Percentiles rank a stretch among this genome's conserved stretches.
phyloP scores from a whole-genome alignment of 2,797 vertebrate species.

The Onychomys torridus region DNA sequence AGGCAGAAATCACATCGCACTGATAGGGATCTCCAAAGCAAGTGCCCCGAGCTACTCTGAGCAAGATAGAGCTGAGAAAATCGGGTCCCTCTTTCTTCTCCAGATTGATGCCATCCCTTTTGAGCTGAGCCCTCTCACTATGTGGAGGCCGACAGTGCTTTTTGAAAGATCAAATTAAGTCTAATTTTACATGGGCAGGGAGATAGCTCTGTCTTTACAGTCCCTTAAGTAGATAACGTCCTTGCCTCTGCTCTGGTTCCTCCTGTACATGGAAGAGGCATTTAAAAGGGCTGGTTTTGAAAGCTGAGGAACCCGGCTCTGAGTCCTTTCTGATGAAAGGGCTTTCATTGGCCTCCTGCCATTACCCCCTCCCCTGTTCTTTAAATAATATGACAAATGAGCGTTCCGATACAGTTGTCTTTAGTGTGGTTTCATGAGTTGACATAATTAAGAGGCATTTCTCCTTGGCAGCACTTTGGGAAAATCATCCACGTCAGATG shows the following conservation, averaged over 20 bases:
- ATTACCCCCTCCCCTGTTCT: neutral
- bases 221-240: neutral
- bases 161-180: conserved; percentile 27
- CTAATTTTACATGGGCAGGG: conserved; percentile 52
- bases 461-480: conserved; percentile 56
- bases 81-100: neutral
- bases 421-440: conserved; percentile 67
- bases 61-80: neutral
- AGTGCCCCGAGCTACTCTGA: neutral
- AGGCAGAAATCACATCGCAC: neutral
- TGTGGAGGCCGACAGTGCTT: neutral
- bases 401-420: conserved; percentile 48
- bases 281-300: conserved; percentile 8
- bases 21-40: neutral
- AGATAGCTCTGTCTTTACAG: neutral
- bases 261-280: neutral
- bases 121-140: neutral
- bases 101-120: neutral
- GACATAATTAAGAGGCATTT: conserved; percentile 73
- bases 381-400: conserved; percentile 65
- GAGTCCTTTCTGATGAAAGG: conserved; percentile 5
- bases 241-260: conserved; percentile 3
- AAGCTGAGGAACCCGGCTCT: neutral
- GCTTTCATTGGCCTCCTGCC: conserved; percentile 31
- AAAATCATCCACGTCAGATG: conserved; percentile 61